Evolutionary conservation across 2,797 vertebrate species (phyloP).

Genomic region (Varecia variegata): DNA sequence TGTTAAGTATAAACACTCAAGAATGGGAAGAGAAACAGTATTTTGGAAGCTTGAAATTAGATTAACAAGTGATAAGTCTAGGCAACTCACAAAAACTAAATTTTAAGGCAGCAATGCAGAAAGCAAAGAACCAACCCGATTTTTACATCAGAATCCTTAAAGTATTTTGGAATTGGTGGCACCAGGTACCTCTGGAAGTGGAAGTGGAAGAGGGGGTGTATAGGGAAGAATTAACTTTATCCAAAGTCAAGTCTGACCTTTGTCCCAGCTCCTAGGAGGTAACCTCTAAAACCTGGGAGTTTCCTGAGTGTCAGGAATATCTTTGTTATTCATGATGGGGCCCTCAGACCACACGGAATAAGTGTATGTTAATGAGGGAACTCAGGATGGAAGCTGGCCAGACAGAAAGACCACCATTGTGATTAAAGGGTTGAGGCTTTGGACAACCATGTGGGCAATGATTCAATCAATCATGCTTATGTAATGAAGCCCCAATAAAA

Average conservation of each 20-base stretch:
- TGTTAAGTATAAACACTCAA: neutral
- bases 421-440: neutral
- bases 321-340: neutral
- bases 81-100: neutral
- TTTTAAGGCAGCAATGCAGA: neutral
- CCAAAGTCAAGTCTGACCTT: neutral
- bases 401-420: neutral
- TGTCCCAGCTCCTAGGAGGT: neutral
- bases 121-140: neutral
- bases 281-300: neutral
- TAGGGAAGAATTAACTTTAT: neutral
- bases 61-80: neutral
- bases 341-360: neutral
- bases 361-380: neutral
- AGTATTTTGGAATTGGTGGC: neutral
- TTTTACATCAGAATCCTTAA: conserved; percentile 15
- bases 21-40: neutral
- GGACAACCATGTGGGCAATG: neutral
- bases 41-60: conserved; percentile 24
- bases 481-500: neutral
- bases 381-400: neutral
- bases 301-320: neutral
- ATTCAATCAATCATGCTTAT: neutral
- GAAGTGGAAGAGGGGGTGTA: neutral
- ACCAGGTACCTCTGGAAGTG: neutral